These are phyloP conservation scores for Pterostichus madidus DNA, from an alignment of 2,888 invertebrate genomes.

Conservation along the genomic window DNA sequence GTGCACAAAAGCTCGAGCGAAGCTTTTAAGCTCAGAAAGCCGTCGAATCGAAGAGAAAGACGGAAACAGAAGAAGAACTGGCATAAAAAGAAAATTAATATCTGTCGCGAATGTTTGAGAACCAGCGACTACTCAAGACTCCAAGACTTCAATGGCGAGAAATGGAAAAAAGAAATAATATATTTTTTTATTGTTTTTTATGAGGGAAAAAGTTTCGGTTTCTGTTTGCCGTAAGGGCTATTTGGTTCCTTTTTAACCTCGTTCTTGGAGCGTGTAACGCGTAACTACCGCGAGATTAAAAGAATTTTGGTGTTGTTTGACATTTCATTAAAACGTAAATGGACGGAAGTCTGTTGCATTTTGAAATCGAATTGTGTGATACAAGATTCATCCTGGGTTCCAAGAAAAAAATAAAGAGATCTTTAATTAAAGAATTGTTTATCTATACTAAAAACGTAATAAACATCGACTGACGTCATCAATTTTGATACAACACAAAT, in stretches of 20 bases:
- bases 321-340: too few relatives aligned
- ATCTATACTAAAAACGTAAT: too few relatives aligned
- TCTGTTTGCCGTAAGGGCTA: background rate
- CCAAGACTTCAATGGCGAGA: background rate
- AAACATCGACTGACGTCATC: too few relatives aligned
- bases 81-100: constrained; percentile 65
- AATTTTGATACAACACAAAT: too few relatives aligned
- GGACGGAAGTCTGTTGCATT: too few relatives aligned
- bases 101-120: constrained; percentile 54
- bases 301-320: too few relatives aligned
- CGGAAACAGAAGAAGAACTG: constrained; percentile 33
- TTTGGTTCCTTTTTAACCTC: background rate
- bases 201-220: constrained; percentile 5
- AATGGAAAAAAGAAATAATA: constrained; percentile 2
- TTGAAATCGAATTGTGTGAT: too few relatives aligned
- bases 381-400: too few relatives aligned
- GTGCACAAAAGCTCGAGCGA: constrained; percentile 47
- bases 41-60: constrained; percentile 4
- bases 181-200: constrained; percentile 43
- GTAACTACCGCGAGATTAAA: too few relatives aligned
- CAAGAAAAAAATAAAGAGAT: too few relatives aligned
- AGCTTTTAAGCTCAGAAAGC: constrained; percentile 51
- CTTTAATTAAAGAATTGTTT: too few relatives aligned
- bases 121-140: constrained; percentile 3
- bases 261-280: background rate